phyloP scores from a whole-genome alignment of 2,113 vertebrate genomes.

The Tapirus terrestris region DNA sequence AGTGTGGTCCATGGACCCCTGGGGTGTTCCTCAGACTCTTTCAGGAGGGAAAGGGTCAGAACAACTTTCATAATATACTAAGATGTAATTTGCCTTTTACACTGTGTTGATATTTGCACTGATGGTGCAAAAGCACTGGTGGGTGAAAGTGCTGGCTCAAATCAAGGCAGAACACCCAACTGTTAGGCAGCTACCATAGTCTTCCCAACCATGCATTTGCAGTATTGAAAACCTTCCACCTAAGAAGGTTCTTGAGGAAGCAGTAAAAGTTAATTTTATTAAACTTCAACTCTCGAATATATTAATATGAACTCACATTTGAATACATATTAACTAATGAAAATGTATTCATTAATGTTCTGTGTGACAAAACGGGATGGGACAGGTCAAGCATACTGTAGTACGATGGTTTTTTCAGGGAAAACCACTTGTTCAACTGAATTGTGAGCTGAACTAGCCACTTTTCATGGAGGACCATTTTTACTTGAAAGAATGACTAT shows the following conservation, averaged over 20 bases:
- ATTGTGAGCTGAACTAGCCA: not conserved
- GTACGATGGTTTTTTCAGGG: not conserved
- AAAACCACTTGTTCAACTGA: not conserved
- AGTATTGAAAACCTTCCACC: not conserved
- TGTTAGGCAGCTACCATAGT: accelerated
- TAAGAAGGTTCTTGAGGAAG: not conserved
- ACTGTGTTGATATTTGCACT: not conserved
- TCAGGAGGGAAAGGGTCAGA: not conserved
- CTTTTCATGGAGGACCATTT: not conserved
- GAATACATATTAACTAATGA: not conserved
- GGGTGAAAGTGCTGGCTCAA: not conserved
- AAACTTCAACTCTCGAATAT: not conserved
- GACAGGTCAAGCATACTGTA: accelerated
- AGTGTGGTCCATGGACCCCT: too few relatives aligned
- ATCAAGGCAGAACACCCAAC: not conserved
- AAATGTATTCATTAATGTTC: not conserved
- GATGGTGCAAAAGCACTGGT: not conserved
- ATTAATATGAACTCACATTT: not conserved
- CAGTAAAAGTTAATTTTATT: not conserved
- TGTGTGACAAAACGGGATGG: not conserved
- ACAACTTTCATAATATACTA: not conserved
- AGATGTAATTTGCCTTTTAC: not conserved
- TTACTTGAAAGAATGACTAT: not conserved
- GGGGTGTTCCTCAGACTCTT: not conserved
- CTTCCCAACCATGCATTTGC: accelerated